phyloP scores from a whole-genome alignment of 2,797 vertebrate genomes.

The Botia kubotai region DNA sequence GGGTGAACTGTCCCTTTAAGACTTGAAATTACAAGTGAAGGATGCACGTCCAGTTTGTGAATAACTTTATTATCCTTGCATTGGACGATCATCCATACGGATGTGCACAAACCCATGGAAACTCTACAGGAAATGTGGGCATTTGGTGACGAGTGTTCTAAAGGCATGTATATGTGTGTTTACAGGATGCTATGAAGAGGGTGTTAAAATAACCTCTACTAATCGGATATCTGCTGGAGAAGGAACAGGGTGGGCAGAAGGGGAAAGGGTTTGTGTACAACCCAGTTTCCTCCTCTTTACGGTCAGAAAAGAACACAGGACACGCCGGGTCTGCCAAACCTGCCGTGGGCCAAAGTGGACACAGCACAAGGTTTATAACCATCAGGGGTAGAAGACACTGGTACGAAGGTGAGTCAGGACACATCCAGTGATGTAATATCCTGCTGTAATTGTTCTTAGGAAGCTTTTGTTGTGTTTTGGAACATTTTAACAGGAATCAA shows the following conservation, averaged over 20 bases:
- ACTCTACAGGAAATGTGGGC: slow-evolving; percentile 54
- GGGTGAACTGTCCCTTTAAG: neutral
- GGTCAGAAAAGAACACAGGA: slow-evolving; percentile 76
- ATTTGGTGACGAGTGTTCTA: slow-evolving; percentile 42
- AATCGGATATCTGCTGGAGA: slow-evolving; percentile 71
- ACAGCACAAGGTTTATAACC: slow-evolving; percentile 46
- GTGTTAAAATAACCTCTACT: slow-evolving; percentile 72
- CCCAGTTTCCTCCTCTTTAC: slow-evolving; percentile 69
- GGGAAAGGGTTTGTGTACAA: slow-evolving; percentile 47
- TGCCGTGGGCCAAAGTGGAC: slow-evolving; percentile 66
- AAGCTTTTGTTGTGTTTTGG: slow-evolving; percentile 24
- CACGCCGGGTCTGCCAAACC: slow-evolving; percentile 53
- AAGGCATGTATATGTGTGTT: slow-evolving; percentile 50
- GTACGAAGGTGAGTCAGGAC: slow-evolving; percentile 33
- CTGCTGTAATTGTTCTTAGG: slow-evolving; percentile 30
- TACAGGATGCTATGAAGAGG: slow-evolving; percentile 76
- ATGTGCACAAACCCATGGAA: slow-evolving; percentile 43
- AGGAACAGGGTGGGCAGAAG: slow-evolving; percentile 53
- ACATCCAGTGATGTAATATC: slow-evolving; percentile 32
- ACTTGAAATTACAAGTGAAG: neutral
- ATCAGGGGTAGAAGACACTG: slow-evolving; percentile 34
- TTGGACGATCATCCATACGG: slow-evolving; percentile 23
- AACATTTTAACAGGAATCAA: neutral
- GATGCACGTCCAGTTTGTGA: neutral
- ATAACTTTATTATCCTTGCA: slow-evolving; percentile 34